A percentile compares a stretch with the other conserved stretches of the same genome.
phyloP scores from a whole-genome alignment of 2,888 invertebrate genomes.

The Ormia ochracea region DNA sequence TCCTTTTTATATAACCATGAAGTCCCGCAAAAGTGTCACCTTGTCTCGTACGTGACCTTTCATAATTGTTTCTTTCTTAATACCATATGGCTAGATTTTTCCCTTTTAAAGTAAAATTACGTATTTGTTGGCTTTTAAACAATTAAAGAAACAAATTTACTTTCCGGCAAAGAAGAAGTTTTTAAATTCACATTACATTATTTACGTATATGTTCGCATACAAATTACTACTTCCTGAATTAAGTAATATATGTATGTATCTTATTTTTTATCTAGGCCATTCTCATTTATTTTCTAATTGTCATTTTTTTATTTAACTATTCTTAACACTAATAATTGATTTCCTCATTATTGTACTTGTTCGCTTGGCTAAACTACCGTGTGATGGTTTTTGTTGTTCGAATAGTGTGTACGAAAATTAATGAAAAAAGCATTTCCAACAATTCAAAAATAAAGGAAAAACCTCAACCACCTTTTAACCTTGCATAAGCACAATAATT shows the following conservation, averaged over 20 bases:
- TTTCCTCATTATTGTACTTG: conserved; percentile 7
- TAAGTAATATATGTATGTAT: neutral
- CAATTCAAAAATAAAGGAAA: conserved; percentile 10
- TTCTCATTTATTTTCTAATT: neutral
- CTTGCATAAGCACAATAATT: conserved; percentile 27
- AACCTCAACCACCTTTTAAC: conserved; percentile 45
- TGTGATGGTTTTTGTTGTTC: neutral
- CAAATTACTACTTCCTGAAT: too few relatives aligned
- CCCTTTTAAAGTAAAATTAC: too few relatives aligned
- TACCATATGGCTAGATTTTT: too few relatives aligned
- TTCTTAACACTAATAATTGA: conserved; percentile 11
- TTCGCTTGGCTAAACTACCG: conserved; percentile 8
- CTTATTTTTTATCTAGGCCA: neutral
- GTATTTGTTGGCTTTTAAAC: too few relatives aligned
- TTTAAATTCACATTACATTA: too few relatives aligned
- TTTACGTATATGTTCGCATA: too few relatives aligned
- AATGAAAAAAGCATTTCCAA: conserved; percentile 20
- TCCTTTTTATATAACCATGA: too few relatives aligned
- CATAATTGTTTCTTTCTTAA: too few relatives aligned
- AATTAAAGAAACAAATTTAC: too few relatives aligned
- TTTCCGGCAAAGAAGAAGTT: too few relatives aligned
- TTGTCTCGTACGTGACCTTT: too few relatives aligned
- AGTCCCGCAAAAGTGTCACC: too few relatives aligned
- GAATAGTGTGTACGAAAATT: neutral
- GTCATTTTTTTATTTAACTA: neutral